These are phyloP conservation scores for Caenorhabditis japonica DNA, from an alignment of 2,888 invertebrate species.

Conservation along the genomic window DNA sequence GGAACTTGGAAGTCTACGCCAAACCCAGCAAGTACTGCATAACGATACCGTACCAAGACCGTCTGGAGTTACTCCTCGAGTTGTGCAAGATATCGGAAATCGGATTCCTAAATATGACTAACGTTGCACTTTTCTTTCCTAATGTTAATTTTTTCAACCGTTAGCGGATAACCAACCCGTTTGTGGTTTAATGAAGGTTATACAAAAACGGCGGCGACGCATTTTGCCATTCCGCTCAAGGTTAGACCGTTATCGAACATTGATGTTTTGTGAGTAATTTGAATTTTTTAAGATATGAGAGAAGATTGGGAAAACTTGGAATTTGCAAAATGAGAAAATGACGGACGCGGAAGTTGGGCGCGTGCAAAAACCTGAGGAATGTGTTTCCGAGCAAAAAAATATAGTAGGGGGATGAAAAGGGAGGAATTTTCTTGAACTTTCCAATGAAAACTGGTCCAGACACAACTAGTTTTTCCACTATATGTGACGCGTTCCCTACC, in stretches of 20 bases:
- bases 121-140: conserved; percentile 11
- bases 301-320: conserved; percentile 44
- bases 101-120: conserved; percentile 29
- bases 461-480: too few relatives aligned
- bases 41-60: conserved; percentile 47
- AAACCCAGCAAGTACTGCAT: conserved; percentile 57
- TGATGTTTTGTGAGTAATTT: conserved; percentile 37
- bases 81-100: conserved; percentile 51
- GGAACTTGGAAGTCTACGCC: conserved; percentile 54
- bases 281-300: conserved; percentile 13
- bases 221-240: conserved; percentile 34
- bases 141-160: background rate
- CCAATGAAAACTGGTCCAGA: too few relatives aligned
- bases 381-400: background rate
- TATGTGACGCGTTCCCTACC: too few relatives aligned
- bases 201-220: conserved; percentile 7
- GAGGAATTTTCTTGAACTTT: background rate
- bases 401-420: background rate
- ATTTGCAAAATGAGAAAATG: conserved; percentile 33
- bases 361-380: conserved; percentile 12
- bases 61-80: conserved; percentile 50
- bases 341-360: background rate
- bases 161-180: too few relatives aligned
- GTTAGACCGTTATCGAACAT: conserved; percentile 47
- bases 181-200: conserved; percentile 42